phyloP scores from a whole-genome alignment of 53 echinoderm and acorn worm genomes.

The Stichopus horrens region DNA sequence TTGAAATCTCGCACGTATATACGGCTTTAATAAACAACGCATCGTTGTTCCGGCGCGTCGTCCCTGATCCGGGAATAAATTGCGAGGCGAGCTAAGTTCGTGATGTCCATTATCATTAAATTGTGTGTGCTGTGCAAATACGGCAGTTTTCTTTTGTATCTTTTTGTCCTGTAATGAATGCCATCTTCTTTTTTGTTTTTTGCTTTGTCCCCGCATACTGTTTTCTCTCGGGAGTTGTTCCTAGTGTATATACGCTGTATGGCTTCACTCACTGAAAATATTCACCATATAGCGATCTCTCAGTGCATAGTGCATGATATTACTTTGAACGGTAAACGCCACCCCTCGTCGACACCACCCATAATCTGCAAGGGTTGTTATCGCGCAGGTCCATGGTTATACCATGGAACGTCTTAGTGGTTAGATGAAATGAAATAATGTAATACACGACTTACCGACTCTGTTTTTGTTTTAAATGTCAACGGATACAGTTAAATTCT shows the following conservation, averaged over 20 bases:
- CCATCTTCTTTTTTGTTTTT: neutral
- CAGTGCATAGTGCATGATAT: no score
- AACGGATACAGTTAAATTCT: no score
- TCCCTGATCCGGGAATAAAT: slow-evolving; percentile 7
- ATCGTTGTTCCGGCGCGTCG: neutral
- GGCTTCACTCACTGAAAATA: no score
- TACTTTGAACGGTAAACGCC: neutral
- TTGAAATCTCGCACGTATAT: neutral
- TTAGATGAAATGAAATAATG: no score
- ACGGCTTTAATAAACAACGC: neutral
- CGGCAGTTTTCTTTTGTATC: neutral
- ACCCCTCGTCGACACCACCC: neutral
- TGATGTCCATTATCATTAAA: slow-evolving; percentile 24
- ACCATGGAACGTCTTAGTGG: no score
- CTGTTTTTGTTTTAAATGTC: no score
- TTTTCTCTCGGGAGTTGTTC: no score
- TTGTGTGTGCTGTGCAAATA: slow-evolving; percentile 25
- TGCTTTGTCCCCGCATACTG: neutral
- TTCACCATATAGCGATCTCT: no score
- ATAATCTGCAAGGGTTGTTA: no score
- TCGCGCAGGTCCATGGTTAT: no score
- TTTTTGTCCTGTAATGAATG: neutral
- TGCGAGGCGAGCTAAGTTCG: slow-evolving; percentile 17
- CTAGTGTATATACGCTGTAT: no score
- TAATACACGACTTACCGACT: no score